Conservation (phyloP, 2,888 invertebrate species). For the Helleia helle region DNA sequence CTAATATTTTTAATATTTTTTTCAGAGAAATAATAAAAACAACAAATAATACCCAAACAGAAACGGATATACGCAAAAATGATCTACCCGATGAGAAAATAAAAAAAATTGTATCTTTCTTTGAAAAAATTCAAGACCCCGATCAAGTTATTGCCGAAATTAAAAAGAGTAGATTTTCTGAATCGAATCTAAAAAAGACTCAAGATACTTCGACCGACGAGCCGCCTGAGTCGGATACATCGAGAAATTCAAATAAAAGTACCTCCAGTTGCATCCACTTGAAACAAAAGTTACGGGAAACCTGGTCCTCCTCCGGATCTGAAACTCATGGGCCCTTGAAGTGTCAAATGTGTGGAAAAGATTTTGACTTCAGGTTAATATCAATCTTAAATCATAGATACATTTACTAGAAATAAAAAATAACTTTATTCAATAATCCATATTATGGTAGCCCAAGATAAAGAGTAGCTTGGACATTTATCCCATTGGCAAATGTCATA, state of each 20-base stretch:
- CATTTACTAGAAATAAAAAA: too few relatives aligned
- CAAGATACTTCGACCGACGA: constrained; percentile 10
- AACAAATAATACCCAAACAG: constrained; percentile 43
- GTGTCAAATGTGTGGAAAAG: constrained; percentile 46
- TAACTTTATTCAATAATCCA: too few relatives aligned
- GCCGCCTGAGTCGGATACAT: constrained; percentile 19
- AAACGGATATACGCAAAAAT: constrained; percentile 31
- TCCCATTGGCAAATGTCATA: too few relatives aligned
- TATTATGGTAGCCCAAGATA: too few relatives aligned
- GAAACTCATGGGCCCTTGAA: constrained; percentile 22
- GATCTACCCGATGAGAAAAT: constrained; percentile 48
- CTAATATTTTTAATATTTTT: background rate
- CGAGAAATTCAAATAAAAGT: constrained; percentile 28
- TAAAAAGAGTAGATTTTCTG: constrained; percentile 36
- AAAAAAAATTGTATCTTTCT: constrained; percentile 59
- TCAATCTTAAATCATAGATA: too few relatives aligned
- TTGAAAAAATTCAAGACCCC: constrained; percentile 47
- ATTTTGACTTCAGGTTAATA: constrained; percentile 38
- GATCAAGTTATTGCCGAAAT: constrained; percentile 36
- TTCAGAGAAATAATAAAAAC: constrained; percentile 24
- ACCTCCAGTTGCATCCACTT: constrained; percentile 35
- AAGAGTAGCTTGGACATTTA: too few relatives aligned
- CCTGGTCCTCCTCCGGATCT: constrained; percentile 24
- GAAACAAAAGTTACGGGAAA: constrained; percentile 12
- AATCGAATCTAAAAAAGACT: constrained; percentile 25